Base-by-base conservation (phyloP, 2,113 vertebrate genomes). In the Phasianus colchicus region DNA sequence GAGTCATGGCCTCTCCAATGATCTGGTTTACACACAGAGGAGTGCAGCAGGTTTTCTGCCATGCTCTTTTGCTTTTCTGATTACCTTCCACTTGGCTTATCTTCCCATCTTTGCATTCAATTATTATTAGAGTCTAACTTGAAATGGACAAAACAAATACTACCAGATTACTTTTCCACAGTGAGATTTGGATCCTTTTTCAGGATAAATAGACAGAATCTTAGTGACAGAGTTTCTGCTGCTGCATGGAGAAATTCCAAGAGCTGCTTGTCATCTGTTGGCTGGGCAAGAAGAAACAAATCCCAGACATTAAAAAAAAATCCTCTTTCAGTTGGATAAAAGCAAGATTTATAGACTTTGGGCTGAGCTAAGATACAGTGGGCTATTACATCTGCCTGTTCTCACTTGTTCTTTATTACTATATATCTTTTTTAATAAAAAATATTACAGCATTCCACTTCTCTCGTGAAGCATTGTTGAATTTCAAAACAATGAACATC, bases 181-280 rank as follows among this genome's bases (percentile, higher is more conserved):
- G 57, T 11, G 57, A 42, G 34, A 45, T 79, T 63, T 27, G 45
- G 14, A 58, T 55, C 22, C 20, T 89, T 84, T 76, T 71, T 55
- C 63, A 75, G 19, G 43, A 47, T 85, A 60, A 64, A 25, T 72
- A 82, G 58, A 75, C 38, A 73, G 76, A 74, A 54, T 13, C n/a
- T 71, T 11, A 60, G 24, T 32, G 55, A 67, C 52, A 79, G 70
- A 34, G 27, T 34, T 60, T 60, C 38, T 75, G 75, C 57, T 43
- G 58, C 6, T 81, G 52, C 71, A 77, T 29, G 78, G 66, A 79
- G 70, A 88, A 90, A 91, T 96, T 94, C 75, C 71, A 85, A 87
- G 88, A 75, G 45, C 30, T 65, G 21, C 55, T 72, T 80, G 86
- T 86, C 72, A 89, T 79, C 48, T 52, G 3, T 70, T 96, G 90